phyloP scores from a whole-genome alignment of 2,797 vertebrate species.

The Gadopsis marmoratus region DNA sequence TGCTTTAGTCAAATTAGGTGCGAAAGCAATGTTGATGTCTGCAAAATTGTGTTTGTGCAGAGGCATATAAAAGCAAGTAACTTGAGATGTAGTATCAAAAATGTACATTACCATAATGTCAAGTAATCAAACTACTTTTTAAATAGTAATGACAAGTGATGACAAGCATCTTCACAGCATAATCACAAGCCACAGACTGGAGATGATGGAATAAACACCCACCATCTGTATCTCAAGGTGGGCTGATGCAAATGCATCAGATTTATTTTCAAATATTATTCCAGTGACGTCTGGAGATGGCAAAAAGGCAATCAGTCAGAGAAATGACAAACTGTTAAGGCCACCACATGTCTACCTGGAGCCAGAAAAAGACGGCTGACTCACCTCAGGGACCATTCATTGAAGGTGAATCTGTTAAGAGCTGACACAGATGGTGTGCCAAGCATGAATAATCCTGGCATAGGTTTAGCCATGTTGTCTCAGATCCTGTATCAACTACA shows the following conservation, averaged over 20 bases:
- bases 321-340: conserved; percentile 29
- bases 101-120: background rate
- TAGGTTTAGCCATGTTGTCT: conserved; percentile 30
- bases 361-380: conserved; percentile 22
- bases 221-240: conserved; percentile 26
- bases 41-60: background rate
- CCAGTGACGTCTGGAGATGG: conserved; percentile 21
- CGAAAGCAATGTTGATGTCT: background rate
- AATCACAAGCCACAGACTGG: conserved; percentile 5
- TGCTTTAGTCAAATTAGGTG: background rate
- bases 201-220: conserved; percentile 33
- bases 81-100: background rate
- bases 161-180: conserved; percentile 6
- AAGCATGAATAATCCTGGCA: conserved; percentile 57
- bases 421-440: conserved; percentile 63
- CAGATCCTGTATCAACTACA: conserved; percentile 47
- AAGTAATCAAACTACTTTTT: background rate
- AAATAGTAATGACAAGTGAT: background rate
- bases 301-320: conserved; percentile 25
- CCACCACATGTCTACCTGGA: conserved; percentile 37
- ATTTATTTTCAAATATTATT: conserved; percentile 52
- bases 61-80: background rate
- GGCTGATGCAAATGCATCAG: conserved; percentile 26
- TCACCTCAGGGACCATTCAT: conserved; percentile 31
- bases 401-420: conserved; percentile 56